Evolutionary conservation across 2,113 vertebrate species (phyloP).

Genomic region (Varanus salvator): DNA sequence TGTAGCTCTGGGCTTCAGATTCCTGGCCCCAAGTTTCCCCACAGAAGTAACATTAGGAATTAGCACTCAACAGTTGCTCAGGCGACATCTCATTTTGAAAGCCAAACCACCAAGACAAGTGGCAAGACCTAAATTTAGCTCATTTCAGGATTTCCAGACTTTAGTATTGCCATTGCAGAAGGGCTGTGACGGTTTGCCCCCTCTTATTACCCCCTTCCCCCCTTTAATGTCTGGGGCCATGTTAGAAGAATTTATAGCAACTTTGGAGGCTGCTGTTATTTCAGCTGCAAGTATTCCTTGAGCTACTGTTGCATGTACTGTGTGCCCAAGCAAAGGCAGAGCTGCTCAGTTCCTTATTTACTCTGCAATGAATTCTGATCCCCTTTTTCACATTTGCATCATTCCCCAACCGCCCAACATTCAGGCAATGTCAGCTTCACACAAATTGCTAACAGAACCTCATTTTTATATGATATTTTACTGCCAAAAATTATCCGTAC

Average conservation of each 20-base stretch:
- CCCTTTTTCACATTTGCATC: conserved; percentile 14
- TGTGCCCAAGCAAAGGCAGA: conserved; percentile 35
- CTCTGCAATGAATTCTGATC: conserved; percentile 14
- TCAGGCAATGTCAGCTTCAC: conserved; percentile 24
- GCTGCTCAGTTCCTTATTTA: conserved; percentile 42
- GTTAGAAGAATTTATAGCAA: conserved; percentile 39
- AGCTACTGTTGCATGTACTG: conserved; percentile 29
- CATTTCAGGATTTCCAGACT: fast-evolving
- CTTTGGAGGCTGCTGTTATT: conserved; percentile 37
- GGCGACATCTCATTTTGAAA: neutral
- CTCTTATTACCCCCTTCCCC: neutral
- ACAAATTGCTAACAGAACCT: neutral
- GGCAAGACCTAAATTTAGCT: neutral
- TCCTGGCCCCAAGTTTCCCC: neutral
- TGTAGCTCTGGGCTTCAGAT: neutral
- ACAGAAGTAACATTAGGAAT: neutral
- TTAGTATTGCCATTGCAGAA: neutral
- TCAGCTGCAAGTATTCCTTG: conserved; percentile 43
- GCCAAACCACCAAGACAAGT: neutral
- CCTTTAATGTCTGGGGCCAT: conserved; percentile 3
- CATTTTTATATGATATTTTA: conserved; percentile 11
- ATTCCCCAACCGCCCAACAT: conserved; percentile 35
- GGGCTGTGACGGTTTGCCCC: neutral
- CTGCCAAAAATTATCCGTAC: conserved; percentile 18
- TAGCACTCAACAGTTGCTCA: neutral